Evolutionary conservation across 2,888 invertebrate species (phyloP), one percentile per base, ranked within the genome.

Genomic region (Bellardia pandia): DNA sequence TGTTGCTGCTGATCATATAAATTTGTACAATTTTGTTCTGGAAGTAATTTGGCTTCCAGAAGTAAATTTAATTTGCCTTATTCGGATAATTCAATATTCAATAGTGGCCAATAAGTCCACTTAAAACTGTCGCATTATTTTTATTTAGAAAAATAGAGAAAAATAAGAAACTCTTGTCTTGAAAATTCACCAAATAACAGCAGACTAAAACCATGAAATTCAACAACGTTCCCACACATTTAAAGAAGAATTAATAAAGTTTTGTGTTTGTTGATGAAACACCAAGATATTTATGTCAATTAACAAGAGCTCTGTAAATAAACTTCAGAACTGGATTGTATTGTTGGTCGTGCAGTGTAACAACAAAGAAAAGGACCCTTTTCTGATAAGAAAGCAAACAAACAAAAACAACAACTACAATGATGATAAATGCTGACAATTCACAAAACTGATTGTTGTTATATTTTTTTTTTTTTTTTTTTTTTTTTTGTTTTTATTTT

Each of bases 261-360:
- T 60, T 81, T 45, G 1, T 53, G 30, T 62, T 37, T 6, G 75
- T 71, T 3, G 37, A 74, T 60, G 23, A 66, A 76, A 82, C 66
- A 37, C 9, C 42, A 80, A 60, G 76, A 76, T 68, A n/a, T n/a
- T n/a, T n/a, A 88, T 83, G 88, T 87, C 89, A 88, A 85, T 85
- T 83, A 62, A 77, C 48, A 58, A 89, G 86, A 85, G 85, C 77
- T 89, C 79, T 82, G 72, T 81, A 88, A 89, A 89, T 81, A 85
- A 60, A 80, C 77, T 68, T 62, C 56, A 60, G 14, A 82, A 48
- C 51, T 76, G 68, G 42, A 40, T 74, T 48, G 74, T 13, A 58
- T 58, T 75, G 48, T 37, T 37, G 37, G 42, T 45, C 23, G 48
- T 11, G 13, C 30, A 11, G 16, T 60, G 13, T 62, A 11, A 51